Percentiles rank a stretch among this genome's conserved stretches.
These are phyloP conservation scores for Trissolcus brochymenae DNA, from an alignment of 2,888 invertebrate genomes.

Conservation along the genomic window DNA sequence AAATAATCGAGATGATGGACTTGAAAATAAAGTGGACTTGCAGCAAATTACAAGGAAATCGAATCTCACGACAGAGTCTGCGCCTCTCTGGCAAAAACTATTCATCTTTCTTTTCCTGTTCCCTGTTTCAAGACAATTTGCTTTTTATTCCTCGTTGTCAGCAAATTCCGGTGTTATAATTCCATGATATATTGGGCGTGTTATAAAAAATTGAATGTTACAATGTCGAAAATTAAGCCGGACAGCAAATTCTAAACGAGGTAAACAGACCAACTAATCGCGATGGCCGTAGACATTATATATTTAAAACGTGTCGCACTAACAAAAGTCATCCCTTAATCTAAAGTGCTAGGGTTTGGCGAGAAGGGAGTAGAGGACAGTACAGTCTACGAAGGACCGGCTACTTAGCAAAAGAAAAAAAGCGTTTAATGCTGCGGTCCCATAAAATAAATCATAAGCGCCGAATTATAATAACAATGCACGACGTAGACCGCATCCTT, in stretches of 20 bases:
- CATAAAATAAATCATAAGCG: slow-evolving; percentile 70
- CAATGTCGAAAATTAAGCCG: slow-evolving; percentile 3
- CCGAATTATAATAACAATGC: slow-evolving; percentile 70
- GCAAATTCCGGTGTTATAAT: no score
- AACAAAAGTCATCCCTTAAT: slow-evolving; percentile 49
- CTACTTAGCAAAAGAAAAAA: slow-evolving; percentile 57
- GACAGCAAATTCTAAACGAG: background rate
- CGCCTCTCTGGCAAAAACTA: slow-evolving; percentile 7
- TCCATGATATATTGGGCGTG: no score
- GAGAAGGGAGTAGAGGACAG: slow-evolving; percentile 31
- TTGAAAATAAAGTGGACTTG: slow-evolving; percentile 26
- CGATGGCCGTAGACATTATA: slow-evolving; percentile 40
- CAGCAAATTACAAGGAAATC: slow-evolving; percentile 31
- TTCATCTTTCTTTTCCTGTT: slow-evolving; percentile 5
- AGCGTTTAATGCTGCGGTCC: slow-evolving; percentile 64
- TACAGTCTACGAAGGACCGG: slow-evolving; percentile 43
- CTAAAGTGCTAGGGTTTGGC: slow-evolving; percentile 40
- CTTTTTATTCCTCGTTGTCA: no score
- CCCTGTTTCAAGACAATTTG: background rate
- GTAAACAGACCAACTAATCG: slow-evolving; percentile 22
- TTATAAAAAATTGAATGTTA: background rate
- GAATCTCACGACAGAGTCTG: slow-evolving; percentile 7
- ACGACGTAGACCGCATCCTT: slow-evolving; percentile 61
- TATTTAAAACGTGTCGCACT: slow-evolving; percentile 54
- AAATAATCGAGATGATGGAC: slow-evolving; percentile 48